phyloP scores from a whole-genome alignment of 2,797 vertebrate genomes.

The Tragopan temminckii region DNA sequence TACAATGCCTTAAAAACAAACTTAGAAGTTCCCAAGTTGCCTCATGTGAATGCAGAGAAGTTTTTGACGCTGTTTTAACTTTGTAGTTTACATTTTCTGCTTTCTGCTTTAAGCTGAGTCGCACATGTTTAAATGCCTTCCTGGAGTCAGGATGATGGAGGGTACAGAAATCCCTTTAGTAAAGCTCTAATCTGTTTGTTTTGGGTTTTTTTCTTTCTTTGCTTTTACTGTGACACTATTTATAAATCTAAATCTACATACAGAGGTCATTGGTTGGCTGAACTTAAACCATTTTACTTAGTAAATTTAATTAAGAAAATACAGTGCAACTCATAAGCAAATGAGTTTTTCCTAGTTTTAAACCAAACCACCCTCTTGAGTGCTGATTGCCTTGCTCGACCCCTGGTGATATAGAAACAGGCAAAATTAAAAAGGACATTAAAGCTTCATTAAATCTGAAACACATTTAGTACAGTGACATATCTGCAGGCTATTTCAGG shows the following conservation, averaged over 20 bases:
- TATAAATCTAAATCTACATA: slow-evolving; percentile 82
- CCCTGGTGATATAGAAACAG: slow-evolving; percentile 87
- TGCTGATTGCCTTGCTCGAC: slow-evolving; percentile 87
- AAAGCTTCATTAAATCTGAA: slow-evolving; percentile 92
- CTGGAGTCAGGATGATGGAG: slow-evolving; percentile 45
- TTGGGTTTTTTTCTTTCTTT: not conserved
- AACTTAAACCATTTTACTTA: slow-evolving; percentile 87
- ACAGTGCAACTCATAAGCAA: slow-evolving; percentile 89
- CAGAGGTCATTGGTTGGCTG: slow-evolving; percentile 85
- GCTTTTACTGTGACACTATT: slow-evolving; percentile 77
- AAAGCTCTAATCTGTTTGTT: slow-evolving; percentile 76
- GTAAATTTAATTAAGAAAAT: slow-evolving; percentile 91
- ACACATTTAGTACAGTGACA: slow-evolving; percentile 90
- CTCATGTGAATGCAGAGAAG: not conserved
- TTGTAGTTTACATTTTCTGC: not conserved
- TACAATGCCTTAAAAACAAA: not conserved
- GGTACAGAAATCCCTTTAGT: slow-evolving; percentile 54
- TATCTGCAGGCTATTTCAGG: slow-evolving; percentile 88
- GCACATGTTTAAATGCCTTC: slow-evolving; percentile 25
- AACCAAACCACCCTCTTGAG: slow-evolving; percentile 86
- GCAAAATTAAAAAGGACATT: slow-evolving; percentile 90
- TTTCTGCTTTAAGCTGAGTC: not conserved
- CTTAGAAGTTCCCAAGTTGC: not conserved
- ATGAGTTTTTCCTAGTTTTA: slow-evolving; percentile 87
- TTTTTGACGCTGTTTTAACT: not conserved